phyloP scores from a whole-genome alignment of 1,140 invertebrate genomes.

The Diachasmimorpha longicaudata region DNA sequence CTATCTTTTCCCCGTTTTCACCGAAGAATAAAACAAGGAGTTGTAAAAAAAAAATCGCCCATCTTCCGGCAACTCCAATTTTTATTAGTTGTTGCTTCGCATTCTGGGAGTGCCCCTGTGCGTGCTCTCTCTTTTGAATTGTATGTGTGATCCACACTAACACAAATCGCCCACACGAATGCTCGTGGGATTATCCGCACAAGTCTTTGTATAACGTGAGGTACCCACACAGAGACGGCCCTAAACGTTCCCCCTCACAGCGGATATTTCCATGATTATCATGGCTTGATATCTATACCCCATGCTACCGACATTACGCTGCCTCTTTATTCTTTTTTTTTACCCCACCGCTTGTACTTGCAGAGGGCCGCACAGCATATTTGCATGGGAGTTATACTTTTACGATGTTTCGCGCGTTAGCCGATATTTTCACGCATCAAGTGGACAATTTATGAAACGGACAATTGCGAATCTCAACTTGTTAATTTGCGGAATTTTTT shows the following conservation, averaged over 20 bases:
- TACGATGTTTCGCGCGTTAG: background rate
- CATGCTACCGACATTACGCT: conserved; percentile 19
- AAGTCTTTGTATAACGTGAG: background rate
- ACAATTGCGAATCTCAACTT: background rate
- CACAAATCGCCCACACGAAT: background rate
- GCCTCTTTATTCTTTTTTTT: background rate
- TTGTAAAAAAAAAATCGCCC: background rate
- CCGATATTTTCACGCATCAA: background rate
- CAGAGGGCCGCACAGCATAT: background rate
- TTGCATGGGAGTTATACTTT: background rate
- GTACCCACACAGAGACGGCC: conserved; percentile 11
- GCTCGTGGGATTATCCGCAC: background rate
- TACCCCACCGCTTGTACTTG: background rate
- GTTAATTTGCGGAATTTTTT: too few species aligned
- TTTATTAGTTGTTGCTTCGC: background rate
- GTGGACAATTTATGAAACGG: background rate
- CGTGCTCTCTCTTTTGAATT: background rate
- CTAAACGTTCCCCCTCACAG: conserved; percentile 32
- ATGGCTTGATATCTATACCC: conserved; percentile 31
- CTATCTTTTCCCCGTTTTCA: background rate
- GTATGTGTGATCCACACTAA: too few species aligned
- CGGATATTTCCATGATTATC: conserved; percentile 42
- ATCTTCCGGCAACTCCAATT: conserved; percentile 2
- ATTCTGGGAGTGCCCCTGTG: background rate
- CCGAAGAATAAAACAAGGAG: background rate